Conservation (phyloP, 2,113 vertebrate genomes). For the Crotalus horridus region DNA sequence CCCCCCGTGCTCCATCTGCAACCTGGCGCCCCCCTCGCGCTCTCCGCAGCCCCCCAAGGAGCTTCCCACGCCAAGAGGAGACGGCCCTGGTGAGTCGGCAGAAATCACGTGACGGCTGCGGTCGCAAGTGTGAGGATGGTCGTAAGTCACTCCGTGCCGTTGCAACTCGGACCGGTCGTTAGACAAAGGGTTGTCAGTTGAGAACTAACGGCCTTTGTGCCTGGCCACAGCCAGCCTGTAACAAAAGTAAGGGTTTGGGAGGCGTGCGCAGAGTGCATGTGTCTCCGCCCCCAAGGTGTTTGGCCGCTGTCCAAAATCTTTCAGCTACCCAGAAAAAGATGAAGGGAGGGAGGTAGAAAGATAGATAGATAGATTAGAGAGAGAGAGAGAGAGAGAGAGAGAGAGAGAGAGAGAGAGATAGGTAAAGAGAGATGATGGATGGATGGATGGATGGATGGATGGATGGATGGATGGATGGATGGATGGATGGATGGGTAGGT, state of each 20-base stretch:
- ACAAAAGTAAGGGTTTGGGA: neutral
- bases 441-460: too few species aligned
- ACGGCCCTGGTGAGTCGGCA: accelerated
- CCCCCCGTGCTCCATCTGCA: neutral
- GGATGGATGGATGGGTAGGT: too few species aligned
- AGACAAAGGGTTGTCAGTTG: neutral
- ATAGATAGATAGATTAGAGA: too few species aligned
- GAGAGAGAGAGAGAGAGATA: too few species aligned
- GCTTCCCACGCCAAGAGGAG: neutral
- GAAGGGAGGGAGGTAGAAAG: too few species aligned
- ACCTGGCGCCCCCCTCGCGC: neutral
- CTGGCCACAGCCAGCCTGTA: neutral
- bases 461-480: too few species aligned
- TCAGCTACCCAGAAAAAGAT: neutral
- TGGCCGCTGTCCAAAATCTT: neutral
- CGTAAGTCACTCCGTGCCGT: too few species aligned
- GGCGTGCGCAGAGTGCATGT: neutral
- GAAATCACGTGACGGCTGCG: too few species aligned
- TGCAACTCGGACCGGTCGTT: neutral
- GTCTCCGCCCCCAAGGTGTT: accelerated
- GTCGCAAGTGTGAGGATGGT: too few species aligned
- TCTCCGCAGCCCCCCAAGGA: neutral
- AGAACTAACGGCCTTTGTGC: neutral
- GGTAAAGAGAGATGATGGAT: too few species aligned
- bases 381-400: too few species aligned